Evolutionary conservation across 1,140 invertebrate species (phyloP), one percentile per base, ranked within the genome.

Genomic region (Sminthurinus signatus): DNA sequence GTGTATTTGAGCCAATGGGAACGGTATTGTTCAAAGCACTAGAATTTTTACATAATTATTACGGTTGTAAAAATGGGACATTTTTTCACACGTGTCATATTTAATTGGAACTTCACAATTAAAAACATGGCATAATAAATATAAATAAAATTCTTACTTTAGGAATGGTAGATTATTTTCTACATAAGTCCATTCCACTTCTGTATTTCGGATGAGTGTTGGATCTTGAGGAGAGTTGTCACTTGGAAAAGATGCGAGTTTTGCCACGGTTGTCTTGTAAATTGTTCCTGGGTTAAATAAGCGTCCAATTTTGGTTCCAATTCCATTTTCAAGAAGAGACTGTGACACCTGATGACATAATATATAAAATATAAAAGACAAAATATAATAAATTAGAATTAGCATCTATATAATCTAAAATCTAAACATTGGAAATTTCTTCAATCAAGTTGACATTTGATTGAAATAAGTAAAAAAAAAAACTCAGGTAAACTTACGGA

Each of bases 401-500:
- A 36, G 32, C 44, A 21, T 10, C n/a, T 8, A 10, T 25, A 48
- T 10, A 5, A 8, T 19, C n/a, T 10, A 48, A 10, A 48, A 48
- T 12, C 23, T 12, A n/a, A 25, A 25, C 5, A 10, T 4, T n/a
- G 23, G 5, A 12, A 10, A n/a, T 25, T 48, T 31, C 10, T 54
- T 28, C 14, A 31, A 54, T 54, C 5, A 17, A n/a, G n/a, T n/a
- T n/a, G n/a, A n/a, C n/a, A n/a, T n/a, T n/a, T n/a, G n/a, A n/a
- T n/a, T n/a, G n/a, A n/a, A n/a, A n/a, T n/a, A n/a, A n/a, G n/a
- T n/a, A n/a, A n/a, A n/a, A n/a, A n/a, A n/a, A n/a, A n/a, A n/a
- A n/a, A n/a, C n/a, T n/a, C n/a, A n/a, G n/a, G n/a, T n/a, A 23
- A 27, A 28, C 55, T 64, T 52, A 68, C 67, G 15, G 29, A n/a